phyloP scores from a whole-genome alignment of 2,888 invertebrate species.

The Trissoscelio sp. region DNA sequence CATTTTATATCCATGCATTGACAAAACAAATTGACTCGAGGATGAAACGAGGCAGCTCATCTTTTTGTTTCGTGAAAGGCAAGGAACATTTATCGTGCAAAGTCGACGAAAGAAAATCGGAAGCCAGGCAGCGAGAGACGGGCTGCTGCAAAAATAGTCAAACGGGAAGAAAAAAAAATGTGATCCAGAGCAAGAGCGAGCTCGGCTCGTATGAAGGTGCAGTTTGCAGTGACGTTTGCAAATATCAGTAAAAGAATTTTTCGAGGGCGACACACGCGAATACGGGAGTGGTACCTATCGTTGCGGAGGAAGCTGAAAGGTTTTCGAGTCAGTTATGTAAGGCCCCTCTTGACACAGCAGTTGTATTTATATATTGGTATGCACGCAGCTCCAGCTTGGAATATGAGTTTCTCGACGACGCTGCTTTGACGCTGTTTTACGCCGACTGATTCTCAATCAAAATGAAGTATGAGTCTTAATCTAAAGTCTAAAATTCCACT shows the following conservation, averaged over 20 bases:
- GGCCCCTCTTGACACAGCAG: constrained; percentile 1
- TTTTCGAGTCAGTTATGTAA: constrained; percentile 47
- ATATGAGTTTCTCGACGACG: constrained; percentile 19
- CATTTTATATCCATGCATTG: constrained; percentile 50
- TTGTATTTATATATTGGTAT: constrained; percentile 29
- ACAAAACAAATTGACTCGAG: constrained; percentile 59
- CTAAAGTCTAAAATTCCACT: constrained; percentile 20
- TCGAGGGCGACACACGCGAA: constrained; percentile 26
- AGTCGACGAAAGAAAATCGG: constrained; percentile 50
- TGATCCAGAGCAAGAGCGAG: constrained; percentile 26
- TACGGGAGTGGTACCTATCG: constrained; percentile 3
- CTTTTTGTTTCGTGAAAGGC: constrained; percentile 44
- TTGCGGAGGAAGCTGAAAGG: constrained; percentile 9
- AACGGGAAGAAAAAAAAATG: constrained; percentile 18
- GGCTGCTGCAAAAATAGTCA: constrained; percentile 8
- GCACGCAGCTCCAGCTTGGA: background rate
- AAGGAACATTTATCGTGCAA: constrained; percentile 50
- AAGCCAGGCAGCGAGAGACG: constrained; percentile 35
- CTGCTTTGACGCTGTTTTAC: constrained; percentile 57
- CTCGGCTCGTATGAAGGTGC: constrained; percentile 13
- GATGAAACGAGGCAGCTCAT: constrained; percentile 62
- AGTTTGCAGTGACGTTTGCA: constrained; percentile 54
- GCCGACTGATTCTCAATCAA: constrained; percentile 57
- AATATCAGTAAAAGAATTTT: constrained; percentile 56
- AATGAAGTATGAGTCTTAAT: constrained; percentile 50